These are phyloP conservation scores for Myopa tessellatipennis DNA, from an alignment of 2,888 invertebrate genomes.

Conservation along the genomic window DNA sequence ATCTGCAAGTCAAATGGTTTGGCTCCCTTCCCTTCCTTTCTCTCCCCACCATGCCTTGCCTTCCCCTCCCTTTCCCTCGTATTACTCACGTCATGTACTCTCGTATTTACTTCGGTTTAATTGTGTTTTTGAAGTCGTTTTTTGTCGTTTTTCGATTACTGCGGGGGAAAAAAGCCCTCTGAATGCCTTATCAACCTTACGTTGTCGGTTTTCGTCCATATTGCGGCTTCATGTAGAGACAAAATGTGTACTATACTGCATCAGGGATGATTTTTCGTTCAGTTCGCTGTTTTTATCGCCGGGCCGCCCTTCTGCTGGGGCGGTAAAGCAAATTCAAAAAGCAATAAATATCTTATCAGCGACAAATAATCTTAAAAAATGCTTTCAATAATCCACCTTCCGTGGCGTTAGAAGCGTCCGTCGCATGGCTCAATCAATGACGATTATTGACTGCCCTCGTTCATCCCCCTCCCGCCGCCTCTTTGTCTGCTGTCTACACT, in stretches of 20 bases:
- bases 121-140: too few species aligned
- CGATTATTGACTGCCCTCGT: slow-evolving; percentile 40
- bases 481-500: too few species aligned
- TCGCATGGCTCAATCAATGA: slow-evolving; percentile 46
- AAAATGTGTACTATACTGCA: not conserved
- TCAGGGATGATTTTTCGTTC: not conserved
- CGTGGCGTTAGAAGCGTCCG: slow-evolving; percentile 45
- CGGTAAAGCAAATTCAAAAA: slow-evolving; percentile 15
- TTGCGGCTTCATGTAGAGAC: not conserved
- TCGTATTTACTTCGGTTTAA: too few species aligned
- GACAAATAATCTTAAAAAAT: slow-evolving; percentile 44
- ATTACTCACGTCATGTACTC: too few species aligned
- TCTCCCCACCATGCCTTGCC: too few species aligned
- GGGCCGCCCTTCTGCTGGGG: not conserved
- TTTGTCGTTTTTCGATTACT: too few species aligned
- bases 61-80: too few species aligned
- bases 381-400: slow-evolving; percentile 42
- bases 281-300: too few species aligned
- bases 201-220: too few species aligned
- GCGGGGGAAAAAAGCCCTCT: too few species aligned
- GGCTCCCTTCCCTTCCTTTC: not conserved
- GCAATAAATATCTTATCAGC: slow-evolving; percentile 46
- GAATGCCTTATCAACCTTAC: too few species aligned
- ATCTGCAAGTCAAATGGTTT: slow-evolving; percentile 38
- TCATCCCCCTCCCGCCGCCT: not conserved